Evolutionary conservation across 1,140 invertebrate species (phyloP), one percentile per base, ranked within the genome.

Genomic region (Phymastichus coffea): DNA sequence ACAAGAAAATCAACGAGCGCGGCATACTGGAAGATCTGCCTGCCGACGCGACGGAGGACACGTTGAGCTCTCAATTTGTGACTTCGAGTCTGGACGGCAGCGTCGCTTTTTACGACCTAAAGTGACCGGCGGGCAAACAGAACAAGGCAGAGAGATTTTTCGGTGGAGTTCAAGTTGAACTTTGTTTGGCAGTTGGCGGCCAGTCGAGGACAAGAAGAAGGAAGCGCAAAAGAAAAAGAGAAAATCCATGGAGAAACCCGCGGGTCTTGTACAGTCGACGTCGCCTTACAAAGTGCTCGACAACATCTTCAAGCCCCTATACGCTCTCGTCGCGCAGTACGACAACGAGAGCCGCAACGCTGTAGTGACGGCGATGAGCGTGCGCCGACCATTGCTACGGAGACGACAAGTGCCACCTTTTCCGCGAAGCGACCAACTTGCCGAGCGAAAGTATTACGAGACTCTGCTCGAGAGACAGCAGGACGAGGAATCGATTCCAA

Each of bases 91-190:
- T 84, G 61, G 88, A 90, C 68, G 88, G 88, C 4, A 81, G 74
- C 9, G 80, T 91, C 28, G 81, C 85, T 57, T 85, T 89, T 68
- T 91, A 89, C 89, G 85, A 89, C 76, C 73, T 90, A 35, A 82
- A 83, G 56, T 72, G 64, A 12, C n/a, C n/a, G n/a, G n/a, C n/a
- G n/a, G n/a, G n/a, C n/a, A n/a, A n/a, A n/a, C n/a, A n/a, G n/a
- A n/a, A n/a, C n/a, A n/a, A n/a, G n/a, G n/a, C n/a, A n/a, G n/a
- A n/a, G n/a, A n/a, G n/a, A n/a, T n/a, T n/a, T n/a, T n/a, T n/a
- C n/a, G n/a, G n/a, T n/a, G n/a, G n/a, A n/a, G n/a, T n/a, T n/a
- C n/a, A n/a, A n/a, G n/a, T n/a, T n/a, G n/a, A n/a, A n/a, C n/a
- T n/a, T n/a, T n/a, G n/a, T n/a, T n/a, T n/a, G n/a, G n/a, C n/a